Conservation (phyloP, 2,888 invertebrate genomes). For the Oithona nana region DNA sequence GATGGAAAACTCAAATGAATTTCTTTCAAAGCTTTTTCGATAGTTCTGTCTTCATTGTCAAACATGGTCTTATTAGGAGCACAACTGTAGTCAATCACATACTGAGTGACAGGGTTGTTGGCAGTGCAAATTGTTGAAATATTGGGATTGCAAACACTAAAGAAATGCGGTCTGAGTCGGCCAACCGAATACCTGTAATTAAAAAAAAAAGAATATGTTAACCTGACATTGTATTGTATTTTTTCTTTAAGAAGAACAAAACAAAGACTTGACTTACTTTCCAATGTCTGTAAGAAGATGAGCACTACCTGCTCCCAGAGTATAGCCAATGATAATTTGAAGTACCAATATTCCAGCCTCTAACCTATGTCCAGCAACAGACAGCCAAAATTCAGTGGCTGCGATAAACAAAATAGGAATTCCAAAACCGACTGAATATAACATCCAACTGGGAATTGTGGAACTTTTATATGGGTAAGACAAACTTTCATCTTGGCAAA, state of each 20-base stretch:
- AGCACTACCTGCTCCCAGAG: not conserved
- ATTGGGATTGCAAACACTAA: slow-evolving; percentile 59
- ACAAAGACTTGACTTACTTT: too few species aligned
- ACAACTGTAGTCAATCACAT: slow-evolving; percentile 25
- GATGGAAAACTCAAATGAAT: slow-evolving; percentile 24
- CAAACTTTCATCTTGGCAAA: slow-evolving; percentile 83
- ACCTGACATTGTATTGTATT: too few species aligned
- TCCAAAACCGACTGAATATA: slow-evolving; percentile 54
- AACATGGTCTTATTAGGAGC: slow-evolving; percentile 21
- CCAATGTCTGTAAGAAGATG: slow-evolving; percentile 10
- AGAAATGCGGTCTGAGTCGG: slow-evolving; percentile 80
- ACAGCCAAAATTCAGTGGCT: not conserved
- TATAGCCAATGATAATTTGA: not conserved
- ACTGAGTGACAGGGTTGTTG: slow-evolving; percentile 29
- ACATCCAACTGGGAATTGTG: slow-evolving; percentile 54
- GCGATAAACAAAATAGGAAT: slow-evolving; percentile 48
- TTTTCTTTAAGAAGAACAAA: too few species aligned
- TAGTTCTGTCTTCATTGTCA: not conserved
- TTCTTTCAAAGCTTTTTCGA: not conserved
- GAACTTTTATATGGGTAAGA: slow-evolving; percentile 54
- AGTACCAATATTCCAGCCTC: not conserved
- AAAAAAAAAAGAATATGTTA: too few species aligned
- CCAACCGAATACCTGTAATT: slow-evolving; percentile 36
- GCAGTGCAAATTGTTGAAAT: slow-evolving; percentile 39
- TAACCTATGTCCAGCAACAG: too few species aligned